Conservation (phyloP, 2,888 invertebrate species). For the Tanytarsus gracilentus region DNA sequence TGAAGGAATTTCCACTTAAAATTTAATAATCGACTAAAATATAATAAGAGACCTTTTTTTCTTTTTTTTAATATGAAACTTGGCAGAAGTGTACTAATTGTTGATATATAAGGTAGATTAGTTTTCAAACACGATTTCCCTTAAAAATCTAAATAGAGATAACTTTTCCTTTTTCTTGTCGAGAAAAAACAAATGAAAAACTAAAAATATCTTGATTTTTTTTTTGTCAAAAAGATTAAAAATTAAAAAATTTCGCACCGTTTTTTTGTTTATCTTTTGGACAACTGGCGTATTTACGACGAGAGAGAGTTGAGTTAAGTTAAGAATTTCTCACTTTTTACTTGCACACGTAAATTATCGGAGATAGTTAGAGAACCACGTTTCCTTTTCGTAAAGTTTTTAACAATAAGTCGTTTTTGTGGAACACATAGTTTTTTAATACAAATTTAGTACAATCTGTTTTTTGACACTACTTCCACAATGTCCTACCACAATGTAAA, state of each 20-base stretch:
- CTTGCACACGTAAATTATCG: not conserved
- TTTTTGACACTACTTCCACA: not conserved
- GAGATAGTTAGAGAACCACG: not conserved
- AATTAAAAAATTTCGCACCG: no score
- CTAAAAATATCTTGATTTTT: constrained; percentile 14
- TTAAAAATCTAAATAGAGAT: constrained; percentile 2
- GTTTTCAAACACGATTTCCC: not conserved
- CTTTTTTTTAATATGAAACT: constrained; percentile 10
- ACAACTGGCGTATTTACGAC: no score
- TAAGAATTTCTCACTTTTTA: not conserved
- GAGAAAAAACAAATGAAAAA: constrained; percentile 15
- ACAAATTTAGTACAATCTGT: constrained; percentile 26
- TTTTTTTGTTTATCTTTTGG: no score
- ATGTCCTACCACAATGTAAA: not conserved
- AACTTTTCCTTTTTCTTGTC: constrained; percentile 1
- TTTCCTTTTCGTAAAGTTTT: constrained; percentile 22
- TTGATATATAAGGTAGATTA: constrained; percentile 14
- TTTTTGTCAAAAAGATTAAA: no score
- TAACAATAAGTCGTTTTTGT: constrained; percentile 29
- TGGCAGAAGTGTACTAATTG: constrained; percentile 13
- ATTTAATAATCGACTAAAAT: not conserved
- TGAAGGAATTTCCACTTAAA: no score
- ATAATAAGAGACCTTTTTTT: constrained; percentile 25
- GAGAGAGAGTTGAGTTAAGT: no score
- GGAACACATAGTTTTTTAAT: constrained; percentile 29